These are phyloP conservation scores for Heptranchias perlo DNA, from an alignment of 2,113 vertebrate species.

Conservation along the genomic window DNA sequence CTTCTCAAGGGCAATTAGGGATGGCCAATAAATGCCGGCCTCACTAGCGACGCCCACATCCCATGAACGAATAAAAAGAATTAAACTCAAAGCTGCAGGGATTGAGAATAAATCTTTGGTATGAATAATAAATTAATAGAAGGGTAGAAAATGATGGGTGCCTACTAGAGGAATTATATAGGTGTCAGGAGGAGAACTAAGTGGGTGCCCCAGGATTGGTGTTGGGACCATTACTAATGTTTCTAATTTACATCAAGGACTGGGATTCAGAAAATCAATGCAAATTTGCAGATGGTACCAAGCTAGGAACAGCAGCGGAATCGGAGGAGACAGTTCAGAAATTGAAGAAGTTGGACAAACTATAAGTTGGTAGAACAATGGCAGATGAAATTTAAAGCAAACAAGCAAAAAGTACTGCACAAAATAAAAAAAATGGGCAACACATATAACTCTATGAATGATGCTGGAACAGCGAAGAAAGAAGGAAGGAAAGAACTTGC, in stretches of 20 bases:
- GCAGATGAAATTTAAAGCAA: not conserved
- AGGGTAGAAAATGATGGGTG: not conserved
- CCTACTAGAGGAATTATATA: not conserved
- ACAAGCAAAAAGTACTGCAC: too few relatives aligned
- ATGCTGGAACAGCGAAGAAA: too few relatives aligned
- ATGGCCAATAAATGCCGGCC: too few relatives aligned
- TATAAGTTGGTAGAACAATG: not conserved
- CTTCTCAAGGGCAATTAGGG: too few relatives aligned
- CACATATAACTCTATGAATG: too few relatives aligned
- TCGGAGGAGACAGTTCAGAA: not conserved
- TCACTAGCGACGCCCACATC: too few relatives aligned
- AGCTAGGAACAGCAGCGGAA: not conserved
- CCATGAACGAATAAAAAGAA: too few relatives aligned
- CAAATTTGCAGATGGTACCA: not conserved
- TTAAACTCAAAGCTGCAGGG: too few relatives aligned
- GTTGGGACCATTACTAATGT: not conserved
- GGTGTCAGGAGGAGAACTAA: not conserved
- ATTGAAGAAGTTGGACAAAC: not conserved
- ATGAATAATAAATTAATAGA: too few relatives aligned
- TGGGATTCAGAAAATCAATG: not conserved
- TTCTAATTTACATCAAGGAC: not conserved
- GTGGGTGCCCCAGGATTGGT: not conserved
- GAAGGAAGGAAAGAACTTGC: too few relatives aligned
- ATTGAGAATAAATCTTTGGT: not conserved
- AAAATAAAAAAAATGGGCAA: too few relatives aligned